Percentiles rank a stretch among this genome's conserved stretches.
Evolutionary conservation across 2,797 vertebrate species (phyloP).

Genomic region (Sternarchorhynchus goeldii): DNA sequence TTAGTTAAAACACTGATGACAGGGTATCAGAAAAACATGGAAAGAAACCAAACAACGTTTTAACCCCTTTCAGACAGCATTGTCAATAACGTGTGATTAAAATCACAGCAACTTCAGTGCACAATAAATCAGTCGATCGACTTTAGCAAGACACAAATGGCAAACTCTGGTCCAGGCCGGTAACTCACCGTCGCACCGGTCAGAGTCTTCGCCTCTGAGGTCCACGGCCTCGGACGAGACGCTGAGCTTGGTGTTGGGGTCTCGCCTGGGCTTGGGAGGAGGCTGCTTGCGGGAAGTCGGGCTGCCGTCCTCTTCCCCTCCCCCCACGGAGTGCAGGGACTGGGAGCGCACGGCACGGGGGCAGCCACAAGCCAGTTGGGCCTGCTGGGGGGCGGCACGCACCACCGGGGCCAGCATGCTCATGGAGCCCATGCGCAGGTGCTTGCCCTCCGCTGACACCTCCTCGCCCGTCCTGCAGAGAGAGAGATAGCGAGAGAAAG

Average conservation of each 20-base stretch:
- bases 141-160: neutral
- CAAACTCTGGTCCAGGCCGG: neutral
- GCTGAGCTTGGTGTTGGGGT: slow-evolving; percentile 97
- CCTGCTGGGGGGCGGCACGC: slow-evolving; percentile 78
- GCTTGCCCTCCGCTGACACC: slow-evolving; percentile 89
- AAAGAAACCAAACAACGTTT: too few species aligned
- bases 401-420: slow-evolving; percentile 94
- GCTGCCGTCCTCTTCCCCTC: slow-evolving; percentile 89
- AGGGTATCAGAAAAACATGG: too few species aligned
- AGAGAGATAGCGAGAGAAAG: slow-evolving; percentile 52
- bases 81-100: too few species aligned
- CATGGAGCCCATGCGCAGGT: slow-evolving; percentile 95
- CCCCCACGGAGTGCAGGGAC: slow-evolving; percentile 95
- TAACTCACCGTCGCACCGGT: slow-evolving; percentile 80
- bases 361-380: slow-evolving; percentile 84
- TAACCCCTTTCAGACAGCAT: too few species aligned
- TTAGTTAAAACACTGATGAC: too few species aligned
- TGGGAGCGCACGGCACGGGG: slow-evolving; percentile 91
- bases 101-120: too few species aligned
- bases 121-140: too few species aligned
- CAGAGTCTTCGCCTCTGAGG: slow-evolving; percentile 77
- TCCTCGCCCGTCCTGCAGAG: slow-evolving; percentile 88
- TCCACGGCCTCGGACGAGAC: slow-evolving; percentile 97
- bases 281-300: slow-evolving; percentile 93
- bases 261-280: slow-evolving; percentile 94